Evolutionary conservation across 2,888 invertebrate genomes (phyloP).

Genomic region (Sialis fuliginosa): DNA sequence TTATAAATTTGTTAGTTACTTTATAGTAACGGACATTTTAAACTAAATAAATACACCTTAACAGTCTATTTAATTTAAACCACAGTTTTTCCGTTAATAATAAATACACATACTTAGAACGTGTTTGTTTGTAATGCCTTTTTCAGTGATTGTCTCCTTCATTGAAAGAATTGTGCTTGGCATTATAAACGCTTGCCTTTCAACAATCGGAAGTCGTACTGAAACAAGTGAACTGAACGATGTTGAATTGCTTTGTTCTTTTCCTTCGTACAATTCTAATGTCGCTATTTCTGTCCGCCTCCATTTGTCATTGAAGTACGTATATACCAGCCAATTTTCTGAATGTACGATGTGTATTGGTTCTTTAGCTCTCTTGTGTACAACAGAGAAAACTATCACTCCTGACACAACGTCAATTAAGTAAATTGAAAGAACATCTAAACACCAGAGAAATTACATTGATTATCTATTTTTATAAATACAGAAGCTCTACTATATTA

Average conservation of each 20-base stretch:
- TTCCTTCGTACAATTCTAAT: slow-evolving; percentile 90
- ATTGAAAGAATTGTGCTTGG: slow-evolving; percentile 62
- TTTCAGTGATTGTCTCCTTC: slow-evolving; percentile 79
- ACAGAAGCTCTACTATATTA: background rate
- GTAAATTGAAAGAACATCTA: slow-evolving; percentile 67
- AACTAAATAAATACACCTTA: too few relatives aligned
- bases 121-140: slow-evolving; percentile 78
- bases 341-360: slow-evolving; percentile 83
- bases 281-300: slow-evolving; percentile 84
- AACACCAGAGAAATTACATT: slow-evolving; percentile 9
- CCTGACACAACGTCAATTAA: slow-evolving; percentile 87
- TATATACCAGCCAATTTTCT: slow-evolving; percentile 92
- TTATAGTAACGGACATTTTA: too few relatives aligned
- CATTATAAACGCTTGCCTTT: slow-evolving; percentile 77
- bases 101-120: slow-evolving; percentile 60
- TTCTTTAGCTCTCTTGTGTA: slow-evolving; percentile 68
- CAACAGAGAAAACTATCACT: slow-evolving; percentile 63
- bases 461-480: background rate
- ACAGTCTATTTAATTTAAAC: too few relatives aligned
- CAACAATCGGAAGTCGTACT: slow-evolving; percentile 53
- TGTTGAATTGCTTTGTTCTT: slow-evolving; percentile 61
- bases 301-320: slow-evolving; percentile 85
- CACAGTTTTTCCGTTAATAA: too few relatives aligned
- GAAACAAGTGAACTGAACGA: slow-evolving; percentile 76
- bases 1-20: too few relatives aligned